Evolutionary conservation across 2,888 invertebrate species (phyloP).

Genomic region (Theodoxus fluviatilis): DNA sequence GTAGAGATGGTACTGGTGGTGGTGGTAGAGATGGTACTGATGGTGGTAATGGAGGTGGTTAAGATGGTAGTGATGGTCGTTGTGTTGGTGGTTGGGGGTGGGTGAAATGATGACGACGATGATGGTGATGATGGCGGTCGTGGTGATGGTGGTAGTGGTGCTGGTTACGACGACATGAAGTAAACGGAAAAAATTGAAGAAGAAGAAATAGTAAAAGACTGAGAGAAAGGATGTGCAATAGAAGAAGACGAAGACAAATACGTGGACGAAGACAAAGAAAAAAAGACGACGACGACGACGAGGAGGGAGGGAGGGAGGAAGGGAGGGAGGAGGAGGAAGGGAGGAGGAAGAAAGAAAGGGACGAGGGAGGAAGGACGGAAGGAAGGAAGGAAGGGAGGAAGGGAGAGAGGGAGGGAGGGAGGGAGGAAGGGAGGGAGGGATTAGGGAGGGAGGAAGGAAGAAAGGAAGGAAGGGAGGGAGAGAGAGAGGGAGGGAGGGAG

Average conservation of each 20-base stretch:
- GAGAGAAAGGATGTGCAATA: background rate
- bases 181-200: no score
- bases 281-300: background rate
- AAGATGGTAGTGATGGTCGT: no score
- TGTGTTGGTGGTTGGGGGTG: no score
- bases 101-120: no score
- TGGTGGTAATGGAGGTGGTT: no score
- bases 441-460: background rate
- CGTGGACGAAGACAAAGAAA: background rate
- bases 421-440: slow-evolving; percentile 1
- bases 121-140: no score
- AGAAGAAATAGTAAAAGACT: no score
- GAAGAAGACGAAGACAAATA: slow-evolving; percentile 1
- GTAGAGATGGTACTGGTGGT: no score
- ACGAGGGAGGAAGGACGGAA: background rate
- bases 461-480: background rate
- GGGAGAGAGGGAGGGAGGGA: slow-evolving; percentile 9
- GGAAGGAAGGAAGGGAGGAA: background rate
- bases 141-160: no score
- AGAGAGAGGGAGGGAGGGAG: background rate
- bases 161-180: no score
- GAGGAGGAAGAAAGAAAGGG: background rate
- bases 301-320: background rate
- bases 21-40: no score
- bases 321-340: background rate